These are phyloP conservation scores for Zaprionus capensis DNA, from an alignment of 1,140 invertebrate species.

Conservation along the genomic window DNA sequence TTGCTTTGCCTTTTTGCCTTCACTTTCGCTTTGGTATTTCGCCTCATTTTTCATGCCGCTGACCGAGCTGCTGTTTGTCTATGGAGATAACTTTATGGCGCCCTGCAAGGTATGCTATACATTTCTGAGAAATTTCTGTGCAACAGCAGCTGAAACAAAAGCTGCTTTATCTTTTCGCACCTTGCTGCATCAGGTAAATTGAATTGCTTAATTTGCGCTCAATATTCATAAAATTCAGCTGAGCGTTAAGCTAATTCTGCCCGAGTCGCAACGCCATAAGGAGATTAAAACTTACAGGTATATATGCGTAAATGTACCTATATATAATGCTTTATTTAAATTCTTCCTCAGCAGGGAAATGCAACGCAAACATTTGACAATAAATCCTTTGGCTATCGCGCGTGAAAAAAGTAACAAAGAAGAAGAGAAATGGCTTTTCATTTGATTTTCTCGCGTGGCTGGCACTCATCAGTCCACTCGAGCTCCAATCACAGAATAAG, in stretches of 20 bases:
- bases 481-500: slow-evolving; percentile 52
- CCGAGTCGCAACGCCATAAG: neutral
- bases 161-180: slow-evolving; percentile 32
- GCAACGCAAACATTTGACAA: slow-evolving; percentile 41
- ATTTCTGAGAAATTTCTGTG: slow-evolving; percentile 27
- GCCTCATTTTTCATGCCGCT: slow-evolving; percentile 31
- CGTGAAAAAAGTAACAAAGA: neutral
- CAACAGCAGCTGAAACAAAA: slow-evolving; percentile 13
- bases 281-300: slow-evolving; percentile 10
- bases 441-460: slow-evolving; percentile 56
- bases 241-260: slow-evolving; percentile 31
- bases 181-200: slow-evolving; percentile 15
- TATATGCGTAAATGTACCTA: neutral
- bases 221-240: slow-evolving; percentile 16
- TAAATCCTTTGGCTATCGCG: slow-evolving; percentile 37
- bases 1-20: slow-evolving; percentile 22
- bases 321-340: slow-evolving; percentile 14
- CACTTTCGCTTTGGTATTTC: neutral
- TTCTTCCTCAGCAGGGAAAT: slow-evolving; percentile 9
- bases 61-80: slow-evolving; percentile 26
- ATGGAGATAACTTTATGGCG: slow-evolving; percentile 42
- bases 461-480: slow-evolving; percentile 44
- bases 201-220: slow-evolving; percentile 3
- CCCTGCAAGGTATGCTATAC: slow-evolving; percentile 19
- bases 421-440: slow-evolving; percentile 50